Percentiles rank a stretch among this genome's conserved stretches.
phyloP scores from a whole-genome alignment of 1,140 invertebrate genomes.

The Leptinotarsa undecemlineata region DNA sequence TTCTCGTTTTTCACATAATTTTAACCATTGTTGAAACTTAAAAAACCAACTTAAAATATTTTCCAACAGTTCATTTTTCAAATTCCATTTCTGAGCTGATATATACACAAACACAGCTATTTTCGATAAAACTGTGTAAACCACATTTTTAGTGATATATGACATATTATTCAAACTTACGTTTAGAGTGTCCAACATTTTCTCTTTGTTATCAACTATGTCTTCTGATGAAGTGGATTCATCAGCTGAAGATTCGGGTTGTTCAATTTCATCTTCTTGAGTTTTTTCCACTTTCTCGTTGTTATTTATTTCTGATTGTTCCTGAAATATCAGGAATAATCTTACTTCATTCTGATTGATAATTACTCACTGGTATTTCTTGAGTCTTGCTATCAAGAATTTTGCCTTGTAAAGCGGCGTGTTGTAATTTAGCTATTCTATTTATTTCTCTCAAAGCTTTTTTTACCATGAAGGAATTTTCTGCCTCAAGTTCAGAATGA shows the following conservation, averaged over 20 bases:
- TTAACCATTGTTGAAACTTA: too few species aligned
- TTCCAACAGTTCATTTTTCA: too few species aligned
- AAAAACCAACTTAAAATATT: too few species aligned
- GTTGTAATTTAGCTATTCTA: constrained; percentile 63
- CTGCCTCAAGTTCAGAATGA: constrained; percentile 68
- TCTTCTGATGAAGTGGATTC: constrained; percentile 20
- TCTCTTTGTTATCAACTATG: constrained; percentile 26
- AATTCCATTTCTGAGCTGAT: too few species aligned
- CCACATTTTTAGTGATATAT: too few species aligned
- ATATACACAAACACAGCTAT: too few species aligned
- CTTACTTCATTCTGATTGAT: too few species aligned
- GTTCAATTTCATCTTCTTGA: constrained; percentile 5
- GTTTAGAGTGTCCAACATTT: constrained; percentile 9
- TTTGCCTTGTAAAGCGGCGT: constrained; percentile 60
- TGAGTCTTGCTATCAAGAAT: background rate
- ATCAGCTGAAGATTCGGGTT: background rate
- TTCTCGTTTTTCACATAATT: too few species aligned
- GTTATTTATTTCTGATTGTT: constrained; percentile 7
- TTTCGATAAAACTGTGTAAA: too few species aligned
- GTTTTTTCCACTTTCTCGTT: background rate
- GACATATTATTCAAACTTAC: background rate
- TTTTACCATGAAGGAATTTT: constrained; percentile 68
- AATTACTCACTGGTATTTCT: background rate
- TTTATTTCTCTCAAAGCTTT: constrained; percentile 66
- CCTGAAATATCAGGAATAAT: background rate